phyloP scores from a whole-genome alignment of 2,797 vertebrate species.

The Poliocrania exsul region DNA sequence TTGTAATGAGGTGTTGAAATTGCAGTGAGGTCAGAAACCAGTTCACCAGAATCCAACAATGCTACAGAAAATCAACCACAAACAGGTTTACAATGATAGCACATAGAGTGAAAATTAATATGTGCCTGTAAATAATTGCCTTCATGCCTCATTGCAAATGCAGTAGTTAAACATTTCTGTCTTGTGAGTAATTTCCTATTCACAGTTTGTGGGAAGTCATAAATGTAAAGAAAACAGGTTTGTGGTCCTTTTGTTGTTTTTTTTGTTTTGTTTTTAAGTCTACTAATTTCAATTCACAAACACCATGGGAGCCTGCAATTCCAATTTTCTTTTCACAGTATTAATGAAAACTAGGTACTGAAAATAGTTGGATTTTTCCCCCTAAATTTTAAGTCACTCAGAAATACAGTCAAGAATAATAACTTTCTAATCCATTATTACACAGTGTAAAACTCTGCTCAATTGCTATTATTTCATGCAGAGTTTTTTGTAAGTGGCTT shows the following conservation, averaged over 20 bases:
- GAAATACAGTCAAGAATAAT: constrained; percentile 66
- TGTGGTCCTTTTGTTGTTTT: constrained; percentile 8
- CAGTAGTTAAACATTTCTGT: constrained; percentile 54
- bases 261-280: constrained; percentile 48
- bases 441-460: constrained; percentile 34
- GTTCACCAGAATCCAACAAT: constrained; percentile 1
- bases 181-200: constrained; percentile 45
- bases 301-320: constrained; percentile 67
- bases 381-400: constrained; percentile 69
- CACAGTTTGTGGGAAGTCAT: constrained; percentile 43
- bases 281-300: constrained; percentile 77
- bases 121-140: constrained; percentile 23
- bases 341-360: constrained; percentile 75
- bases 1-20: background rate
- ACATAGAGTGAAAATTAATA: constrained; percentile 46
- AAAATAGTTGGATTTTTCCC: constrained; percentile 60
- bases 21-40: background rate
- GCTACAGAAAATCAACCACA: constrained; percentile 13
- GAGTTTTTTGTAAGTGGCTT: constrained; percentile 42
- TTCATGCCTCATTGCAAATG: constrained; percentile 54
- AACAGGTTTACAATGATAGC: constrained; percentile 50
- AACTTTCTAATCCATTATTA: constrained; percentile 68
- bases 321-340: constrained; percentile 79
- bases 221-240: constrained; percentile 61
- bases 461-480: constrained; percentile 60